Evolutionary conservation across 2,797 vertebrate genomes (phyloP).

Genomic region (Manis pentadactyla): DNA sequence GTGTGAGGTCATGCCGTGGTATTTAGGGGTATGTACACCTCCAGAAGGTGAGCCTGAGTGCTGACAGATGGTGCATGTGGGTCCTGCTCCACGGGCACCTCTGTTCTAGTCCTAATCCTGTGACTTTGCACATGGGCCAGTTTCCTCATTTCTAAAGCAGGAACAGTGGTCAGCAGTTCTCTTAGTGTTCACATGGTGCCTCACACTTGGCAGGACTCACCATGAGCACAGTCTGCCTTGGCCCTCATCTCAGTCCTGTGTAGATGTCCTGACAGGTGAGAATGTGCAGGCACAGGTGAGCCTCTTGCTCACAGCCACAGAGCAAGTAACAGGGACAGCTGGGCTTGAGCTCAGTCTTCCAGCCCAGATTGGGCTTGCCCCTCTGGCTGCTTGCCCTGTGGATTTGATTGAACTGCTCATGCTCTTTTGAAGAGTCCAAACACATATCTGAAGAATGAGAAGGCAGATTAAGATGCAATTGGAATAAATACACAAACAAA

Average conservation of each 20-base stretch:
- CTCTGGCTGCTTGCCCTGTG: neutral
- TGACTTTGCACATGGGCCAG: no score
- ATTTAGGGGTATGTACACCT: neutral
- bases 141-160: neutral
- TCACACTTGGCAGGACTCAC: neutral
- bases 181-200: neutral
- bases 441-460: no score
- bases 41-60: neutral
- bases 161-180: neutral
- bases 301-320: no score
- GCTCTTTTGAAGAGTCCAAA: no score
- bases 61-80: neutral
- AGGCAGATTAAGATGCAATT: no score
- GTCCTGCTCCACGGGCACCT: neutral
- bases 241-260: rapidly evolving
- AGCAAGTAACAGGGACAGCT: no score
- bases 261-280: neutral
- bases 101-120: neutral
- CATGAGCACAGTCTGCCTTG: neutral
- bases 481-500: no score
- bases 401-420: no score
- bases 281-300: no score
- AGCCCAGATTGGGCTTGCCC: no score
- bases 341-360: no score
- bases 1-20: neutral